phyloP scores from a whole-genome alignment of 64 coral and sea anemone genomes.

The Platygyra sinensis region DNA sequence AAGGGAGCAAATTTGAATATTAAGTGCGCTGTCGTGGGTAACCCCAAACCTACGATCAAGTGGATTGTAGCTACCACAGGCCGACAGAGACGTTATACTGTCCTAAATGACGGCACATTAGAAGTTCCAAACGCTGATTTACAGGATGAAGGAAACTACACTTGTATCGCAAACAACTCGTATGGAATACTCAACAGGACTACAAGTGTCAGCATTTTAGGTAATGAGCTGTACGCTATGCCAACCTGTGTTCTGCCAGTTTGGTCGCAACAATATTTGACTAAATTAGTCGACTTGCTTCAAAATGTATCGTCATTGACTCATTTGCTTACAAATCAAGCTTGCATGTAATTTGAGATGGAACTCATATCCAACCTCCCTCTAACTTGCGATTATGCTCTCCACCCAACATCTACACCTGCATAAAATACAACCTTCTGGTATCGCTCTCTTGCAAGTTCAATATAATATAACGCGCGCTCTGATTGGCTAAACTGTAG shows the following conservation, averaged over 20 bases:
- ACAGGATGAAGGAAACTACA: conserved; percentile 85
- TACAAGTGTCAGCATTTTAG: conserved; percentile 78
- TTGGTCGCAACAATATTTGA: too few species aligned
- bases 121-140: conserved; percentile 65
- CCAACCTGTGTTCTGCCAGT: background rate
- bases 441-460: too few species aligned
- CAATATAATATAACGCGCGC: too few species aligned
- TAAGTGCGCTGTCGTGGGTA: conserved; percentile 59
- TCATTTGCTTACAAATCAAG: too few species aligned
- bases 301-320: too few species aligned
- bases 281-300: too few species aligned
- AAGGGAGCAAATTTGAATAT: conserved; percentile 72
- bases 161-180: conserved; percentile 74
- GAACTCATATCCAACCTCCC: too few species aligned
- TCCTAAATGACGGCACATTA: conserved; percentile 70
- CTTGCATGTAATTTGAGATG: too few species aligned
- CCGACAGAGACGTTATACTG: conserved; percentile 45
- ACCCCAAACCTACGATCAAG: conserved; percentile 66
- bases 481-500: too few species aligned
- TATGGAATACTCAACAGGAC: conserved; percentile 75
- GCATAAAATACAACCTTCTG: too few species aligned
- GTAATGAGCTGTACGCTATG: conserved; percentile 20
- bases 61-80: conserved; percentile 62
- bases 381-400: too few species aligned
- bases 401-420: too few species aligned